Conservation (phyloP, 2,797 vertebrate genomes). For the Danio tinwini region DNA sequence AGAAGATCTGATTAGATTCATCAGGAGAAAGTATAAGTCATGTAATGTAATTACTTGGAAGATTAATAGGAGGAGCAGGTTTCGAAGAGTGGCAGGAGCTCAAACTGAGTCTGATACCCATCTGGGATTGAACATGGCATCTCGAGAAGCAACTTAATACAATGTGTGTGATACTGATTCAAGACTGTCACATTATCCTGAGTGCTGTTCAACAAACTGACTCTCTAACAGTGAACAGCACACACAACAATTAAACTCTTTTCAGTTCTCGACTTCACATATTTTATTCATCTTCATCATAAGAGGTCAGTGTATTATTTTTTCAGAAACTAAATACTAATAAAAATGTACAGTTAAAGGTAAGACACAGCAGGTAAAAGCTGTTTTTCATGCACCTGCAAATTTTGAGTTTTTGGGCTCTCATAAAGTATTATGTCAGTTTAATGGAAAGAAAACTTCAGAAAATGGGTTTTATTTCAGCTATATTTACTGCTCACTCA, state of each 20-base stretch:
- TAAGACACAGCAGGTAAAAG: too few relatives aligned
- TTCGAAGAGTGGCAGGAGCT: constrained; percentile 8
- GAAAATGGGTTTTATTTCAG: too few relatives aligned
- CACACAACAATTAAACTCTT: constrained; percentile 4
- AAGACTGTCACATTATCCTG: background rate
- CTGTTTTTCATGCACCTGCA: too few relatives aligned
- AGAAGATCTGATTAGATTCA: background rate
- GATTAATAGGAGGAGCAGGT: background rate
- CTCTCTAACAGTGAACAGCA: constrained; percentile 10
- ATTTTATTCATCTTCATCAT: constrained; percentile 27
- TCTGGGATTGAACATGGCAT: constrained; percentile 36
- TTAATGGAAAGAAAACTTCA: too few relatives aligned
- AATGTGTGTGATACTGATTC: background rate
- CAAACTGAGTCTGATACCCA: constrained; percentile 7
- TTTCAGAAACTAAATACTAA: constrained; percentile 27
- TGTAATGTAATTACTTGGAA: background rate
- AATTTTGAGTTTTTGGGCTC: too few relatives aligned
- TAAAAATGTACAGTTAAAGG: background rate
- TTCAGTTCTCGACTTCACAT: background rate
- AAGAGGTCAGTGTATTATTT: constrained; percentile 21
- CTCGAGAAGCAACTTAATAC: background rate
- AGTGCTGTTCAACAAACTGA: background rate
- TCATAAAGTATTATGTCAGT: too few relatives aligned
- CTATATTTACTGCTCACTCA: too few relatives aligned
- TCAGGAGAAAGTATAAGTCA: background rate